A percentile compares a stretch with the other conserved stretches of the same genome.
Evolutionary conservation across 2,113 vertebrate genomes (phyloP).

Genomic region (Sylvia atricapilla): DNA sequence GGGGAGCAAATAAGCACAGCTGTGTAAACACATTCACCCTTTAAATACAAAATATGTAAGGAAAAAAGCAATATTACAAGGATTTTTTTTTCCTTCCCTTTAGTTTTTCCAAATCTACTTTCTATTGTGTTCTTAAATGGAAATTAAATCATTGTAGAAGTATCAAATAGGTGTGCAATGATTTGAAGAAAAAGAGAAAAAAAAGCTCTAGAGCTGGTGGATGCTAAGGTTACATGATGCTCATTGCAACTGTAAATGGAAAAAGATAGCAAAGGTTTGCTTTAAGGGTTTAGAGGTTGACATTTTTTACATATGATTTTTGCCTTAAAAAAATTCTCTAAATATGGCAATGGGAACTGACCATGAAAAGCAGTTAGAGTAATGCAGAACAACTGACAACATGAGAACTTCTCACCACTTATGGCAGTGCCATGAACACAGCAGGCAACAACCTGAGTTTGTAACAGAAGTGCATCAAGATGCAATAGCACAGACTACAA

Average conservation of each 20-base stretch:
- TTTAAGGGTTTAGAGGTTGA: not conserved
- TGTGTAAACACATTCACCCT: not conserved
- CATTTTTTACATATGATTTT: not conserved
- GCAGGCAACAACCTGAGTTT: not conserved
- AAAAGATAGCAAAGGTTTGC: not conserved
- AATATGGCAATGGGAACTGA: not conserved
- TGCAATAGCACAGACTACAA: not conserved
- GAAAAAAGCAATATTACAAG: not conserved
- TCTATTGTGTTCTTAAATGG: not conserved
- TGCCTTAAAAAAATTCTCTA: not conserved
- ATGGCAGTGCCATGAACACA: not conserved
- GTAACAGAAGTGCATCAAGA: not conserved
- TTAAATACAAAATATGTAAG: not conserved
- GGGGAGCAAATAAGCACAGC: not conserved
- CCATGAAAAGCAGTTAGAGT: not conserved
- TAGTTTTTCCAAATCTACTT: not conserved
- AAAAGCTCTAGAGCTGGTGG: not conserved
- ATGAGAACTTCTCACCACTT: not conserved
- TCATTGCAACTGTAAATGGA: not conserved
- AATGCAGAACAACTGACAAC: not conserved
- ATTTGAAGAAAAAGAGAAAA: not conserved
- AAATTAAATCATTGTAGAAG: not conserved
- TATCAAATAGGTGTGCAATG: not conserved
- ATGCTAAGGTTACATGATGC: not conserved
- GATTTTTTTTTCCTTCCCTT: not conserved